Evolutionary conservation across 2,797 vertebrate species (phyloP).

Genomic region (Urocyon cinereoargenteus): DNA sequence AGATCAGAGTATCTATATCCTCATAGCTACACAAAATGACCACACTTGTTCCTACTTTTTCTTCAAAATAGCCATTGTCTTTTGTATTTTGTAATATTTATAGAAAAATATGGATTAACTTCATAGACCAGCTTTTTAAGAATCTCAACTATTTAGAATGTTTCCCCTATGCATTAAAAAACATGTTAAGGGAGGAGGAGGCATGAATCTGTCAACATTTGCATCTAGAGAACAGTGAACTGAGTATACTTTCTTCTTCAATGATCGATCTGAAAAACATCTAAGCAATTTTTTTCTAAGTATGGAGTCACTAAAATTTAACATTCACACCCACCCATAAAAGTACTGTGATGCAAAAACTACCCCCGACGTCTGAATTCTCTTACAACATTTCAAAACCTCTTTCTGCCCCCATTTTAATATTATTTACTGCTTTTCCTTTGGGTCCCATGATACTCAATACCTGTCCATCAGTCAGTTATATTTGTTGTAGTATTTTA

Average conservation of each 20-base stretch:
- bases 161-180: background rate
- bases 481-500: background rate
- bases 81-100: conserved; percentile 36
- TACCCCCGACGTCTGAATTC: background rate
- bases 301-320: conserved; percentile 12
- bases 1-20: background rate
- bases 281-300: background rate
- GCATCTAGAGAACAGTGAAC: background rate
- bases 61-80: background rate
- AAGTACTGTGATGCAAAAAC: background rate
- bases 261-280: background rate
- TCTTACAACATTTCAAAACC: background rate
- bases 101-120: conserved; percentile 47
- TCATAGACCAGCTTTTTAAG: conserved; percentile 15
- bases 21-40: background rate
- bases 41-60: background rate
- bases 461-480: background rate
- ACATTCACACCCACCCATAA: background rate
- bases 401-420: background rate
- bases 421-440: background rate
- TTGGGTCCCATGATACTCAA: background rate
- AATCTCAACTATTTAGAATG: conserved; percentile 32
- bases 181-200: background rate
- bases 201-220: background rate
- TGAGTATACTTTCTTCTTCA: background rate